phyloP scores from a whole-genome alignment of 1,140 invertebrate species.

The Penaeus vannamei region DNA sequence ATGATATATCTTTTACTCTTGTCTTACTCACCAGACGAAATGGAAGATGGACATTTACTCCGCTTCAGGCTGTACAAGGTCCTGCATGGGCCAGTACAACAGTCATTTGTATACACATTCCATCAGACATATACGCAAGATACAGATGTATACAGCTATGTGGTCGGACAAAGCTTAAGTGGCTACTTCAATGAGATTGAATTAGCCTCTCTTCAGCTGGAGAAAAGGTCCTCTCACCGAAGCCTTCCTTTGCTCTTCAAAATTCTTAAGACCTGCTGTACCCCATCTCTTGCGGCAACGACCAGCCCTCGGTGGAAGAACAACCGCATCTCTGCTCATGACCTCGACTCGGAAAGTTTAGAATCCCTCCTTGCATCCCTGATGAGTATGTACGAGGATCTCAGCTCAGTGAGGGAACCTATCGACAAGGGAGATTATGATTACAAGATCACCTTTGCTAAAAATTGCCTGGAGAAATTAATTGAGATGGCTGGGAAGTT shows the following conservation, averaged over 20 bases:
- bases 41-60: background rate
- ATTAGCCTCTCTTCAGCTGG: background rate
- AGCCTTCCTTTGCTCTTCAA: slow-evolving; percentile 17
- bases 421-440: background rate
- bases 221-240: background rate
- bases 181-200: slow-evolving; percentile 10
- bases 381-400: slow-evolving; percentile 7
- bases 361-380: background rate
- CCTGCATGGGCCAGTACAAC: slow-evolving; percentile 16
- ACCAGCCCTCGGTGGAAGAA: background rate
- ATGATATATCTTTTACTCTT: background rate
- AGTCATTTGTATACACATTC: slow-evolving; percentile 22
- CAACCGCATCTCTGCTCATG: background rate
- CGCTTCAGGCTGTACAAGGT: slow-evolving; percentile 8
- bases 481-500: slow-evolving; percentile 21
- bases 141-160: slow-evolving; percentile 5
- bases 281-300: background rate
- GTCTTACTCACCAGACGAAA: background rate
- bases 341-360: background rate
- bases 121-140: slow-evolving; percentile 37
- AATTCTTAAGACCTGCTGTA: slow-evolving; percentile 14
- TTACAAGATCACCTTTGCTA: background rate
- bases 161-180: background rate
- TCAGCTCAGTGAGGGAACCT: background rate
- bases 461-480: background rate